Evolutionary conservation across 2,797 vertebrate genomes (phyloP), one percentile per base, ranked within the genome.

Genomic region (Apogon talboti): DNA sequence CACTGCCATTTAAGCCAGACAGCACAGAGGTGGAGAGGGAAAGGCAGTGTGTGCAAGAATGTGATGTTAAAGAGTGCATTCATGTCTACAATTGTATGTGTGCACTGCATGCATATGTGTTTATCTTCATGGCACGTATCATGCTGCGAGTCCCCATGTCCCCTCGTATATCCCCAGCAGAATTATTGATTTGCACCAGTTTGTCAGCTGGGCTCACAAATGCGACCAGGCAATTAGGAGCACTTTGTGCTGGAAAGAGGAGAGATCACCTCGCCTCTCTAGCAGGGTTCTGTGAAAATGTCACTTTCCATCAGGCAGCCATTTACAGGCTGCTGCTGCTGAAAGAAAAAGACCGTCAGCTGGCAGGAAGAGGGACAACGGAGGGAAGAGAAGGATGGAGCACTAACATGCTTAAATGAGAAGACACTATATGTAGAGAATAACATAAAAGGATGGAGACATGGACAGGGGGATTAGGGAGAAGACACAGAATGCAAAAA

Each of bases 141-240:
- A 43, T 69, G 64, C 46, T 44, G 77, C 71, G 66, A 38, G 44
- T 59, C 30, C 49, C 47, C 2, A 66, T 69, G 80, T 75, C 77
- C 51, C 76, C 0, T 35, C 79, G 56, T 78, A 71, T 78, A 74
- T 49, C 72, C 55, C 13, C 18, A 52, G 78, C 77, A 78, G 84
- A 82, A 87, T 89, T 91, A 92, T 93, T 92, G 92, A 94, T 93
- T 92, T 87, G 83, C 81, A 78, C 72, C 28, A 89, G 88, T 91
- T 91, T 92, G 93, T 93, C 91, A 89, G 90, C 81, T 72, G 68
- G 87, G 72, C 86, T 86, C 83, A 88, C 82, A 85, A 92, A 90
- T 86, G 88, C 74, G 78, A 90, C 83, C 76, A 75, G 87, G 90
- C 91, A 93, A 92, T 94, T 92, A 94, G 81, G 83, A 83, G 75